Percentiles rank a stretch among this genome's conserved stretches.
phyloP scores from a whole-genome alignment of 2,888 invertebrate genomes.

The Meteorus cinctellus region DNA sequence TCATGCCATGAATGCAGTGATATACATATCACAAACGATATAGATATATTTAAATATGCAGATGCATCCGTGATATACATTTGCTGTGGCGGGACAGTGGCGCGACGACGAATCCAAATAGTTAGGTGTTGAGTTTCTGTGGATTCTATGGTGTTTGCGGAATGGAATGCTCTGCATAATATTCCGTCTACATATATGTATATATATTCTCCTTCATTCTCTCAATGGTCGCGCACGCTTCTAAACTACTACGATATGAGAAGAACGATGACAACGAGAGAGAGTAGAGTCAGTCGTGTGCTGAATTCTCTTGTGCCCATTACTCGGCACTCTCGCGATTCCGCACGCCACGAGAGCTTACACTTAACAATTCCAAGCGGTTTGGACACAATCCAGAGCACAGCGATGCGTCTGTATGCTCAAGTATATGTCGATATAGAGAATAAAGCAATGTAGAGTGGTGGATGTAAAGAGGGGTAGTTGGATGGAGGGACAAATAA shows the following conservation, averaged over 20 bases:
- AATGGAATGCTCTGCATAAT: constrained; percentile 69
- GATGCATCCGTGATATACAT: constrained; percentile 8
- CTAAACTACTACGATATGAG: constrained; percentile 20
- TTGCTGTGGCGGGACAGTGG: constrained; percentile 34
- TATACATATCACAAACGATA: too few species aligned
- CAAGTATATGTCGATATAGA: constrained; percentile 27
- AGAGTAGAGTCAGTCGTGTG: not conserved
- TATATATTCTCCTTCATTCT: constrained; percentile 11
- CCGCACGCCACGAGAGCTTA: constrained; percentile 49
- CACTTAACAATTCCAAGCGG: constrained; percentile 63
- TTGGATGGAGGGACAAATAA: not conserved
- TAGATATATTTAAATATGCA: too few species aligned
- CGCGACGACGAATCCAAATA: constrained; percentile 55
- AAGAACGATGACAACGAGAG: constrained; percentile 32
- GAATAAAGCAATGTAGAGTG: constrained; percentile 11
- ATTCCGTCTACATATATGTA: constrained; percentile 29
- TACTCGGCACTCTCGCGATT: not conserved
- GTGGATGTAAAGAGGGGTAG: not conserved
- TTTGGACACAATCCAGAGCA: constrained; percentile 65
- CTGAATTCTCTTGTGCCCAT: constrained; percentile 25
- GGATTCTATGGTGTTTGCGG: constrained; percentile 61
- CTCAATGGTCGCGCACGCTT: not conserved
- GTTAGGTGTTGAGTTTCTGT: constrained; percentile 63
- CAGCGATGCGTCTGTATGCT: not conserved
- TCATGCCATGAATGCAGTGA: too few species aligned